These are phyloP conservation scores for Agrilus biguttatus DNA, from an alignment of 2,888 invertebrate species.

Conservation along the genomic window DNA sequence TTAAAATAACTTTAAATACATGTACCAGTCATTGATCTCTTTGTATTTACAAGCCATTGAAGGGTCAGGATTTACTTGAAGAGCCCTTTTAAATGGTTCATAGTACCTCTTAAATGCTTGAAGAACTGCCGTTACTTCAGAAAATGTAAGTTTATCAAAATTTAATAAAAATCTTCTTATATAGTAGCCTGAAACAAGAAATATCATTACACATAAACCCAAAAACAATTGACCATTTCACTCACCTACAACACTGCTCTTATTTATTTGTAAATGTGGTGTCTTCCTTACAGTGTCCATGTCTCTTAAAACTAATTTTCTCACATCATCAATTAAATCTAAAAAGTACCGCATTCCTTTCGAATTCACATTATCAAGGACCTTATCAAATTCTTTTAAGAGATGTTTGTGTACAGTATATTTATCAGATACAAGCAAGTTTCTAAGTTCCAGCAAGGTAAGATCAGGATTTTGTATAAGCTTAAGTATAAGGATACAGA, in stretches of 20 bases:
- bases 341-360: slow-evolving; percentile 33
- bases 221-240: background rate
- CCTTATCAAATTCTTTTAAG: slow-evolving; percentile 42
- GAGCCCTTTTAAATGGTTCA: slow-evolving; percentile 4
- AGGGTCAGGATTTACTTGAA: background rate
- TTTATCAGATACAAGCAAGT: slow-evolving; percentile 45
- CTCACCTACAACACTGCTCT: slow-evolving; percentile 53
- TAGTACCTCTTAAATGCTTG: slow-evolving; percentile 59
- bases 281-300: slow-evolving; percentile 8
- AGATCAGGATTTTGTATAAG: slow-evolving; percentile 72
- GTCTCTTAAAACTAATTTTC: slow-evolving; percentile 11
- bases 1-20: background rate
- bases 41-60: background rate
- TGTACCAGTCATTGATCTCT: slow-evolving; percentile 5
- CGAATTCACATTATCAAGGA: slow-evolving; percentile 41
- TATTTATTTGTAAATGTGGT: slow-evolving; percentile 32
- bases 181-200: slow-evolving; percentile 54
- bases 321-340: slow-evolving; percentile 21
- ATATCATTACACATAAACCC: slow-evolving; percentile 10
- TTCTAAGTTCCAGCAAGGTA: slow-evolving; percentile 51
- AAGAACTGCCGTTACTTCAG: slow-evolving; percentile 62
- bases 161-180: slow-evolving; percentile 66
- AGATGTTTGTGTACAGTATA: slow-evolving; percentile 43
- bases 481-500: slow-evolving; percentile 67
- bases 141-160: slow-evolving; percentile 72